Evolutionary conservation across 2,888 invertebrate species (phyloP).

Genomic region (Thysanoteuthis rhombus): DNA sequence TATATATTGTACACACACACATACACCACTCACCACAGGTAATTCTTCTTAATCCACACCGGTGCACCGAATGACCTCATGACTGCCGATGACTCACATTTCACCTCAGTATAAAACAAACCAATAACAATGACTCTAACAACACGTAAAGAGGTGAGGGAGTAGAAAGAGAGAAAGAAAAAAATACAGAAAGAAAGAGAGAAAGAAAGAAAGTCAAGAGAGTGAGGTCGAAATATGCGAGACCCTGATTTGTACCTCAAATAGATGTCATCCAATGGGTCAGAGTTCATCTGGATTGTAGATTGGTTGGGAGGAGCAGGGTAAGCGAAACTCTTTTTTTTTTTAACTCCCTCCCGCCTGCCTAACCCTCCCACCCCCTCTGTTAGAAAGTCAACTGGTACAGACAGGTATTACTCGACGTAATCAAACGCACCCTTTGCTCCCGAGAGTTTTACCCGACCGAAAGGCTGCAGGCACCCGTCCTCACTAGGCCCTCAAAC

Average conservation of each 20-base stretch:
- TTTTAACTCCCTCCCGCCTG: no score
- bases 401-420: background rate
- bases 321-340: background rate
- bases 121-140: background rate
- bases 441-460: background rate
- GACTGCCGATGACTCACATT: background rate
- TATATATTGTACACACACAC: no score
- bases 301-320: background rate
- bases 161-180: background rate
- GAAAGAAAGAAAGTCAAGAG: no score
- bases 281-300: background rate
- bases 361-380: background rate
- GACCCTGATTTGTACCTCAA: background rate
- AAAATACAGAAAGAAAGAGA: background rate
- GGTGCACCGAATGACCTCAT: background rate
- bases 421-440: constrained; percentile 12
- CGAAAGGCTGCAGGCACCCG: background rate
- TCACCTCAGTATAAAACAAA: background rate
- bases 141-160: background rate
- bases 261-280: background rate
- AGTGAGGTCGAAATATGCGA: background rate
- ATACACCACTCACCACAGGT: background rate
- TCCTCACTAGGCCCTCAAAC: background rate
- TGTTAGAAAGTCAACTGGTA: background rate
- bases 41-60: background rate